Conservation (phyloP, 2,888 invertebrate species). For the Pheosia gnoma region DNA sequence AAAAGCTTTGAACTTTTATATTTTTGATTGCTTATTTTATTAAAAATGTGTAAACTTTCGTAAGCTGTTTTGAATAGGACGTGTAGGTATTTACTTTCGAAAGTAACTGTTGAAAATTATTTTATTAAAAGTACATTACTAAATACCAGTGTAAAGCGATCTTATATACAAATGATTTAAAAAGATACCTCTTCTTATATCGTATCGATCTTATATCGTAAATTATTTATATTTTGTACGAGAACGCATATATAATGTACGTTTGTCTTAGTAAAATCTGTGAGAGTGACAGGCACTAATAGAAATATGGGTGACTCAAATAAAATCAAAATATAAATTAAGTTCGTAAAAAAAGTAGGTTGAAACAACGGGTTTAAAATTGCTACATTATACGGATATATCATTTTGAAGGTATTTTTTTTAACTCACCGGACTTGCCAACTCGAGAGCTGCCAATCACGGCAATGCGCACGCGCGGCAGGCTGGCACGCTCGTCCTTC, state of each 20-base stretch:
- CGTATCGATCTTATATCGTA: too few relatives aligned
- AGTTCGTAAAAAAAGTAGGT: slow-evolving; percentile 11
- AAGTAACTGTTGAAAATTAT: not conserved
- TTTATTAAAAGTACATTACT: not conserved
- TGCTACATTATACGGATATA: slow-evolving; percentile 2
- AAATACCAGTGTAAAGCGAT: too few relatives aligned
- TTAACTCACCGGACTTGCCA: slow-evolving; percentile 89
- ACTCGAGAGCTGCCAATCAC: slow-evolving; percentile 91
- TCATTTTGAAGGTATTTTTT: slow-evolving; percentile 1
- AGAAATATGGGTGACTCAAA: slow-evolving; percentile 56
- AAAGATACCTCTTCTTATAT: too few relatives aligned
- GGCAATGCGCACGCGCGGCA: slow-evolving; percentile 88
- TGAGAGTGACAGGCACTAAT: slow-evolving; percentile 52
- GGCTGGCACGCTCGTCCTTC: slow-evolving; percentile 85
- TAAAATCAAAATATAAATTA: slow-evolving; percentile 27
- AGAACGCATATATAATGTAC: slow-evolving; percentile 12
- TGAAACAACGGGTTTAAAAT: slow-evolving; percentile 10
- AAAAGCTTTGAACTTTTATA: not conserved
- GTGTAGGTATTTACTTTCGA: not conserved
- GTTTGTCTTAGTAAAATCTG: slow-evolving; percentile 35
- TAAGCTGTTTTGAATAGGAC: not conserved
- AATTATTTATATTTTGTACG: not conserved
- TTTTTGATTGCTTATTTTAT: not conserved
- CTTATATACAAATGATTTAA: too few relatives aligned
- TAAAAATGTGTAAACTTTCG: not conserved